Conservation (phyloP, 2,888 invertebrate species). For the Amblyjoppa fuscipennis region DNA sequence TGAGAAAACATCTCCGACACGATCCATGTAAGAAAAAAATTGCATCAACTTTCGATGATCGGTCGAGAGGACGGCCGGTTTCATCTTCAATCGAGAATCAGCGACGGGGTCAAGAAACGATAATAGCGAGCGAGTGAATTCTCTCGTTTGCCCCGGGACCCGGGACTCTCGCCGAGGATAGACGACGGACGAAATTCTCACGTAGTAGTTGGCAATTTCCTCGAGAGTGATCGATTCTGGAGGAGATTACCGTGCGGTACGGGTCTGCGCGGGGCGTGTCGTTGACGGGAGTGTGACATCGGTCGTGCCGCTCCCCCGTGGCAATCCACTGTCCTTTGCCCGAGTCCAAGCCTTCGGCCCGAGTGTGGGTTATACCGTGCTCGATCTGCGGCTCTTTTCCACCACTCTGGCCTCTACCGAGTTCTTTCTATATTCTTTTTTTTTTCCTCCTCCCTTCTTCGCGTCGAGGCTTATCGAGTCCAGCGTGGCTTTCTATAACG, state of each 20-base stretch:
- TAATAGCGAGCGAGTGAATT: slow-evolving; percentile 26
- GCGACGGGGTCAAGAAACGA: slow-evolving; percentile 24
- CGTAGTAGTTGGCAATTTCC: slow-evolving; percentile 77
- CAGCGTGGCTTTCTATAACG: slow-evolving; percentile 43
- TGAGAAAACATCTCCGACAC: not conserved
- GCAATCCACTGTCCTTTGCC: slow-evolving; percentile 38
- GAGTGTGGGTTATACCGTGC: not conserved
- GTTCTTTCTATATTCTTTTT: slow-evolving; percentile 5
- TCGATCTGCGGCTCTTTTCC: slow-evolving; percentile 29
- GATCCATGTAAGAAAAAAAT: not conserved
- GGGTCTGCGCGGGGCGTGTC: slow-evolving; percentile 61
- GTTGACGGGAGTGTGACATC: slow-evolving; percentile 66
- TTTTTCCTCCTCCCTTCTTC: not conserved
- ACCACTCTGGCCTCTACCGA: not conserved
- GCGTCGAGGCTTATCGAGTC: slow-evolving; percentile 36
- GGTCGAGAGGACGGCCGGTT: no score
- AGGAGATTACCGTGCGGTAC: slow-evolving; percentile 71
- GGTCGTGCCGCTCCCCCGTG: slow-evolving; percentile 54
- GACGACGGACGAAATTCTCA: slow-evolving; percentile 50
- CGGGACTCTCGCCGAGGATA: not conserved
- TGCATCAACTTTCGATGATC: no score
- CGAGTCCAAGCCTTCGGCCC: slow-evolving; percentile 25
- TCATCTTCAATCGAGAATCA: not conserved
- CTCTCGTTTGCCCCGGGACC: slow-evolving; percentile 20
- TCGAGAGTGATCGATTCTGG: slow-evolving; percentile 77